Percentiles rank a stretch among this genome's conserved stretches.
These are phyloP conservation scores for Drosophila varians DNA, from an alignment of 1,140 invertebrate genomes.

Conservation along the genomic window DNA sequence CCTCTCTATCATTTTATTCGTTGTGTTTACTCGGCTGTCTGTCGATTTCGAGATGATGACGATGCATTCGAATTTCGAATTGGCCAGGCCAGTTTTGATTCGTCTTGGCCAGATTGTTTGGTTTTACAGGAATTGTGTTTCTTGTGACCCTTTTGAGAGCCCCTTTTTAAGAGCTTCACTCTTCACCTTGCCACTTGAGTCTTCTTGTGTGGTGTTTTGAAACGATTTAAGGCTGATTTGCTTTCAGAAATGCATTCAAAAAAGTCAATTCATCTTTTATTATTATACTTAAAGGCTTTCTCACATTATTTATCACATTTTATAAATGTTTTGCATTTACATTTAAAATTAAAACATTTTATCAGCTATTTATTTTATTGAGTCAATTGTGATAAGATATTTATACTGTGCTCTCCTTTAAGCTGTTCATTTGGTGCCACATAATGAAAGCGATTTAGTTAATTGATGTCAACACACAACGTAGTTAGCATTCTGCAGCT, in stretches of 20 bases:
- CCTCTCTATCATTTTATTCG: neutral
- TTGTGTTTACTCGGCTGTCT: constrained; percentile 32
- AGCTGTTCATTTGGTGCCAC: constrained; percentile 35
- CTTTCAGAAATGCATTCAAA: neutral
- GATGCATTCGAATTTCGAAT: constrained; percentile 50
- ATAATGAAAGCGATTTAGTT: constrained; percentile 73
- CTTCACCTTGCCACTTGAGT: constrained; percentile 31
- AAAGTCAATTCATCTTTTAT: neutral
- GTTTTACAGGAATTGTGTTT: constrained; percentile 28
- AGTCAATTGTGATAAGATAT: too few species aligned
- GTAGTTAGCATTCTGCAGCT: constrained; percentile 59
- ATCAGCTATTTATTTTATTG: neutral
- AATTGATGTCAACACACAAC: constrained; percentile 68
- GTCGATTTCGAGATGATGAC: constrained; percentile 37
- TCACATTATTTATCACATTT: too few species aligned
- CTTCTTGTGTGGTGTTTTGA: neutral
- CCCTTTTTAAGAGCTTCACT: constrained; percentile 5
- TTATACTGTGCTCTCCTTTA: neutral
- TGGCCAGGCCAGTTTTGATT: constrained; percentile 37
- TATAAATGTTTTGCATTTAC: too few species aligned
- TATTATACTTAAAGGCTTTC: too few species aligned
- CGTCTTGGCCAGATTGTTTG: constrained; percentile 27
- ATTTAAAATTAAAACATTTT: too few species aligned
- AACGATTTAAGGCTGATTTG: neutral
- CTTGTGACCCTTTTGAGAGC: constrained; percentile 28